Percentiles rank a stretch among this genome's conserved stretches.
Evolutionary conservation across 2,113 vertebrate genomes (phyloP).

Genomic region (Theristicus caerulescens): DNA sequence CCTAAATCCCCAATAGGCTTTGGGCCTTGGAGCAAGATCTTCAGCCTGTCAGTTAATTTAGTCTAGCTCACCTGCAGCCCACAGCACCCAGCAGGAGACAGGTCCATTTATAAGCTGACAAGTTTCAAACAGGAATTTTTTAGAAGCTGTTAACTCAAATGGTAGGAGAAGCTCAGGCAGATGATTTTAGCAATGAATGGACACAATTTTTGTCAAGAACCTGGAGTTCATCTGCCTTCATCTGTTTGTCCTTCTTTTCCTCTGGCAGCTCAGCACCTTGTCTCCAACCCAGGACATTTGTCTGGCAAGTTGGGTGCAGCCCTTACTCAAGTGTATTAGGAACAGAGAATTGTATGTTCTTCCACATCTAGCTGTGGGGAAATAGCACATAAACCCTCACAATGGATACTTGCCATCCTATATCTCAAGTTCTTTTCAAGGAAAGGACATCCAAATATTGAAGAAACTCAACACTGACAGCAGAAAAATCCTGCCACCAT

Average conservation of each 20-base stretch:
- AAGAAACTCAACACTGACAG: neutral
- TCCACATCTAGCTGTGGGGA: neutral
- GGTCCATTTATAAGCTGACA: neutral
- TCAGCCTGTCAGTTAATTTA: neutral
- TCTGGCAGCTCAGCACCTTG: neutral
- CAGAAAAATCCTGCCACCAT: accelerated
- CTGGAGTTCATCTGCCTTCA: neutral
- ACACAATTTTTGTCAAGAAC: neutral
- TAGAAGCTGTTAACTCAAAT: neutral
- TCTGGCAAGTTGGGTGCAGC: neutral
- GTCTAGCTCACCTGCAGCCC: neutral
- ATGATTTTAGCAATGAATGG: neutral
- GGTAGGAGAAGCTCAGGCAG: neutral
- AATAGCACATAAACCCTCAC: neutral
- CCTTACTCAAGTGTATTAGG: neutral
- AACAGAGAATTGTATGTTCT: neutral
- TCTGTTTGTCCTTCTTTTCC: neutral
- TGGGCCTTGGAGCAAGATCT: neutral
- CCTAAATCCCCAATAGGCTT: neutral
- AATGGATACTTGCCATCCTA: neutral
- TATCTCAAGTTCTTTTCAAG: neutral
- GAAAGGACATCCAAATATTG: neutral
- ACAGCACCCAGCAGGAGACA: neutral
- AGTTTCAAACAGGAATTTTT: neutral
- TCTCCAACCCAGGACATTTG: neutral